Conservation (phyloP, 2,888 invertebrate species). For the Agonopterix subpropinquella region DNA sequence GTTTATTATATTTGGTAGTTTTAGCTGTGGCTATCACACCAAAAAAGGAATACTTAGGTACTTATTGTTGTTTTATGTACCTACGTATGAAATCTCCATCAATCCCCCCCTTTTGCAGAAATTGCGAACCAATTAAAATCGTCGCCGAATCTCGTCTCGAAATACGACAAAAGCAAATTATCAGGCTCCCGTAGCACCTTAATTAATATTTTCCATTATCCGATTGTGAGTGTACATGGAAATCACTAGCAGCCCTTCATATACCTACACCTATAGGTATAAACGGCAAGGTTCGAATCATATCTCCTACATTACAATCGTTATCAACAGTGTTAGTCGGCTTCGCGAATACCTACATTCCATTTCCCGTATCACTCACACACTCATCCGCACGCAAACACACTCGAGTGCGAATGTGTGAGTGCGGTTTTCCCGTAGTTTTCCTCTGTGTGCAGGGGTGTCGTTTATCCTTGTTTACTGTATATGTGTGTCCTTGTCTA, state of each 20-base stretch:
- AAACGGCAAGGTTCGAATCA: constrained; percentile 16
- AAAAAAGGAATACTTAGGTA: too few species aligned
- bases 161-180: constrained; percentile 22
- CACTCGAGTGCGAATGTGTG: constrained; percentile 20
- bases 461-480: constrained; percentile 11
- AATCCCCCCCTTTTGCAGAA: too few species aligned
- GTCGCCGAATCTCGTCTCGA: too few species aligned
- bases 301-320: constrained; percentile 37
- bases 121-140: too few species aligned
- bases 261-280: too few species aligned
- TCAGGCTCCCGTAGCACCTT: constrained; percentile 21
- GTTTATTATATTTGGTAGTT: too few species aligned
- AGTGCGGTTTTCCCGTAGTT: constrained; percentile 23
- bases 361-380: constrained; percentile 22
- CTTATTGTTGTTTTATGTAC: too few species aligned
- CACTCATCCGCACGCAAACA: constrained; percentile 8
- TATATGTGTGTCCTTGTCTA: constrained; percentile 19
- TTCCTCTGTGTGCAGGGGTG: constrained; percentile 6
- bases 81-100: too few species aligned
- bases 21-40: too few species aligned
- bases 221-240: constrained; percentile 29
- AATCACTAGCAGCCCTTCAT: constrained; percentile 40
- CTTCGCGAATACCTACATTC: constrained; percentile 34
- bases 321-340: constrained; percentile 29
- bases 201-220: constrained; percentile 42